These are phyloP conservation scores for Aleiodes leptofemur DNA, from an alignment of 2,888 invertebrate genomes.

Conservation along the genomic window DNA sequence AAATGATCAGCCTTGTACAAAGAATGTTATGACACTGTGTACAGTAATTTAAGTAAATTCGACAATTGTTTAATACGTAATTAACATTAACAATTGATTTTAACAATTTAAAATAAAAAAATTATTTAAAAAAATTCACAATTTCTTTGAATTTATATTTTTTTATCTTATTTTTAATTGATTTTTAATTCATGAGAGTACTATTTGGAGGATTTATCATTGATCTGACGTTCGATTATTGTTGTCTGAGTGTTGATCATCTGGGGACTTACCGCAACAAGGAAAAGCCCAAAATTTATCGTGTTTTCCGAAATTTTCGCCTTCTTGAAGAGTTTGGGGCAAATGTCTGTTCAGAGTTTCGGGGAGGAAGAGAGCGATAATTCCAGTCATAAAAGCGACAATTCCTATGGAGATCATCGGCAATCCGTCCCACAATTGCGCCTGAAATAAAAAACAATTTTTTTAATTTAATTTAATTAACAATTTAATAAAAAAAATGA, in stretches of 20 bases:
- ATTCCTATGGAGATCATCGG: conserved; percentile 87
- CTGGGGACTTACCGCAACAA: conserved; percentile 54
- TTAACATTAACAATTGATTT: background rate
- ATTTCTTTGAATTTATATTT: background rate
- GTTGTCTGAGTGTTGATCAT: conserved; percentile 46
- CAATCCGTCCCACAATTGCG: conserved; percentile 72
- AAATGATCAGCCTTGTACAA: conserved; percentile 3
- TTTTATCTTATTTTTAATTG: background rate
- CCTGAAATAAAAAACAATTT: conserved; percentile 58
- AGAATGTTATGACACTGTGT: conserved; percentile 22
- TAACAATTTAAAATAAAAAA: background rate
- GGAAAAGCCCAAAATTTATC: conserved; percentile 89
- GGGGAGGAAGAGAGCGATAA: conserved; percentile 86
- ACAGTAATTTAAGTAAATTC: conserved; percentile 27
- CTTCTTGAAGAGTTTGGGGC: conserved; percentile 90
- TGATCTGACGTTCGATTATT: conserved; percentile 29
- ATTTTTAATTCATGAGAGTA: background rate
- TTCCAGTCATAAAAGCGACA: conserved; percentile 84
- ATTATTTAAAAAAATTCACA: background rate
- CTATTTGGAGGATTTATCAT: conserved; percentile 26
- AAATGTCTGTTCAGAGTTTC: conserved; percentile 91
- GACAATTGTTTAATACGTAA: background rate
- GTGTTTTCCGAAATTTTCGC: conserved; percentile 88
- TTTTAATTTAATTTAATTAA: conserved; percentile 68
- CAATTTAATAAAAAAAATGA: background rate